A percentile compares a stretch with the other conserved stretches of the same genome.
Conservation (phyloP, 2,113 vertebrate species). For the Syngnathoides biaculeatus region DNA sequence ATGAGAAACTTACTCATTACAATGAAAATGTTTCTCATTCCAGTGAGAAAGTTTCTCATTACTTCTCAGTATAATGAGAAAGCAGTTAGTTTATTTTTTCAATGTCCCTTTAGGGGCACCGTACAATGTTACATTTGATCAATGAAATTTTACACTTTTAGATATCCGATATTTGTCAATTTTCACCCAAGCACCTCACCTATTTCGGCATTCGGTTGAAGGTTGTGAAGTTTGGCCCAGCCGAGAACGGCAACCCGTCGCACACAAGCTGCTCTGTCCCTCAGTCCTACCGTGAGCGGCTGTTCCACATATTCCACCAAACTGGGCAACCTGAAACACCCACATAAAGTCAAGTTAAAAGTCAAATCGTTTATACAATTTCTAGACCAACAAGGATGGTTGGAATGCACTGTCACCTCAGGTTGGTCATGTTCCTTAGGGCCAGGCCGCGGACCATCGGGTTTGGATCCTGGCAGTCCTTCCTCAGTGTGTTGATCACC, state of each 20-base stretch:
- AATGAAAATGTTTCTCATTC: too few relatives aligned
- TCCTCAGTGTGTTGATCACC: slow-evolving; percentile 89
- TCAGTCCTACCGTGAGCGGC: slow-evolving; percentile 82
- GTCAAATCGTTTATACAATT: neutral
- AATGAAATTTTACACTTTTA: neutral
- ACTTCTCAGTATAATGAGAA: too few relatives aligned
- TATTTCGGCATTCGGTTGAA: slow-evolving; percentile 82
- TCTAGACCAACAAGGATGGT: neutral
- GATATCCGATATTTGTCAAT: neutral
- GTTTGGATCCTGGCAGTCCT: slow-evolving; percentile 90
- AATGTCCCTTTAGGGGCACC: too few relatives aligned
- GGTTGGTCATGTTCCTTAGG: slow-evolving; percentile 87
- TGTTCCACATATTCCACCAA: slow-evolving; percentile 89
- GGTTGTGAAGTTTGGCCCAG: slow-evolving; percentile 87
- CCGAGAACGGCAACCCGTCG: slow-evolving; percentile 90
- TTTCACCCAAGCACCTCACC: slow-evolving; percentile 61
- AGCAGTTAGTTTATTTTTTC: too few relatives aligned
- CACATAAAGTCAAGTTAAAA: slow-evolving; percentile 5
- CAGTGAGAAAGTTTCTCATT: too few relatives aligned
- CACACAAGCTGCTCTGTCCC: slow-evolving; percentile 90
- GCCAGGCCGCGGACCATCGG: slow-evolving; percentile 92
- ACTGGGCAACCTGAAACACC: slow-evolving; percentile 80
- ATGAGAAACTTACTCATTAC: too few relatives aligned
- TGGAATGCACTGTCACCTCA: slow-evolving; percentile 71
- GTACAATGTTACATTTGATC: neutral